Evolutionary conservation across 2,113 vertebrate genomes (phyloP).

Genomic region (Oncorhynchus keta): DNA sequence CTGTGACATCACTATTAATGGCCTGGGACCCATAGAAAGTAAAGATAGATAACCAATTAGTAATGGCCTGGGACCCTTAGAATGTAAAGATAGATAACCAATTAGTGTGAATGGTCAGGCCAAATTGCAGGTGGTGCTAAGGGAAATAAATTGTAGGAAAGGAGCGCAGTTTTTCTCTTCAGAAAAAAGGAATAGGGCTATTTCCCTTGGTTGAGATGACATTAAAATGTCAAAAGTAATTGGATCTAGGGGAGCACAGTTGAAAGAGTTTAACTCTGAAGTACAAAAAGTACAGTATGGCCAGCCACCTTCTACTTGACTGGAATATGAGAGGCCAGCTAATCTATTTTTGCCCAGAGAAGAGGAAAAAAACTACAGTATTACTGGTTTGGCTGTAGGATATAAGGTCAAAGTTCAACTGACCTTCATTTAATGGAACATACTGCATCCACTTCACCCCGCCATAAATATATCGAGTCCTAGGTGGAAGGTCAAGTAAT

Average conservation of each 20-base stretch:
- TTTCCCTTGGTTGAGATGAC: conserved; percentile 33
- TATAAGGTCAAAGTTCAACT: conserved; percentile 25
- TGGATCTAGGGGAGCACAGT: conserved; percentile 23
- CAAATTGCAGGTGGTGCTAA: too few relatives aligned
- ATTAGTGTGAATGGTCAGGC: neutral
- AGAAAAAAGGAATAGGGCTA: neutral
- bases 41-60: too few relatives aligned
- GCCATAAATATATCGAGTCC: conserved; percentile 25
- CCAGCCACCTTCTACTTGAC: neutral
- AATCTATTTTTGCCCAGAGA: too few relatives aligned
- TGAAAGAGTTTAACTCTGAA: conserved; percentile 23
- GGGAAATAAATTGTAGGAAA: conserved; percentile 18
- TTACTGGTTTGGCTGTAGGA: neutral
- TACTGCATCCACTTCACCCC: conserved; percentile 5
- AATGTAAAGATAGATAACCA: too few relatives aligned
- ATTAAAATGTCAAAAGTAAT: conserved; percentile 52
- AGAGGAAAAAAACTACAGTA: neutral
- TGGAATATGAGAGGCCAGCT: neutral
- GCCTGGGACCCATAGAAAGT: too few relatives aligned
- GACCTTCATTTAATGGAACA: conserved; percentile 46
- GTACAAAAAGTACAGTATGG: conserved; percentile 1
- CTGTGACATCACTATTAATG: too few relatives aligned
- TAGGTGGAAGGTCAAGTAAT: conserved; percentile 47
- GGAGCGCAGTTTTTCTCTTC: neutral
- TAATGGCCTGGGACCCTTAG: too few relatives aligned